Percentiles rank a stretch among this genome's conserved stretches.
These are phyloP conservation scores for Patella depressa DNA, from an alignment of 2,888 invertebrate genomes.

Conservation along the genomic window DNA sequence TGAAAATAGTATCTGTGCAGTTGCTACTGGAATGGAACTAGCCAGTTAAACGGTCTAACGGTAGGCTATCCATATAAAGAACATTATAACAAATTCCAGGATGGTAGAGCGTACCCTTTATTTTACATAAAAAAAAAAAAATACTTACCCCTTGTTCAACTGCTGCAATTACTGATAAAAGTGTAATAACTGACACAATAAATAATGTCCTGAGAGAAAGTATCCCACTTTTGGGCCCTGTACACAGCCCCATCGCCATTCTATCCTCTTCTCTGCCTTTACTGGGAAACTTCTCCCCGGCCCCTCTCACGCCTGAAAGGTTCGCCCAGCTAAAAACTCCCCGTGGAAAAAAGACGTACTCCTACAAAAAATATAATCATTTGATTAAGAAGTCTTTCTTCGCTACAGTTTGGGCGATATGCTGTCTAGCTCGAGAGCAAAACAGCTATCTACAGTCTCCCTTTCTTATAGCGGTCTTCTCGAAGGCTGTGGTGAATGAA, in stretches of 20 bases:
- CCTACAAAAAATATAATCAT: not conserved
- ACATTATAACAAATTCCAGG: no score
- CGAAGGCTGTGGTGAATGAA: not conserved
- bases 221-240: slow-evolving; percentile 2
- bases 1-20: no score
- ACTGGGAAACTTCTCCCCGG: not conserved
- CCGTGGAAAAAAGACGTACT: not conserved
- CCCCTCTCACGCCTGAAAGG: not conserved
- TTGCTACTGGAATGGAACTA: no score
- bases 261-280: not conserved
- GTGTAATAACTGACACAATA: not conserved
- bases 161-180: not conserved
- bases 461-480: slow-evolving; percentile 2
- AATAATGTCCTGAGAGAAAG: slow-evolving; percentile 2
- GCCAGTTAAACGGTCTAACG: no score
- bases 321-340: not conserved
- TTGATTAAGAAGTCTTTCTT: not conserved
- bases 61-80: not conserved
- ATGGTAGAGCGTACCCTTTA: no score
- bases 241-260: slow-evolving; percentile 1
- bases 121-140: not conserved
- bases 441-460: slow-evolving; percentile 5
- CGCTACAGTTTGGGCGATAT: not conserved
- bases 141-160: slow-evolving; percentile 9
- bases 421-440: not conserved